phyloP scores from a whole-genome alignment of 2,888 invertebrate species.

The Tenthredo scrophulariae region DNA sequence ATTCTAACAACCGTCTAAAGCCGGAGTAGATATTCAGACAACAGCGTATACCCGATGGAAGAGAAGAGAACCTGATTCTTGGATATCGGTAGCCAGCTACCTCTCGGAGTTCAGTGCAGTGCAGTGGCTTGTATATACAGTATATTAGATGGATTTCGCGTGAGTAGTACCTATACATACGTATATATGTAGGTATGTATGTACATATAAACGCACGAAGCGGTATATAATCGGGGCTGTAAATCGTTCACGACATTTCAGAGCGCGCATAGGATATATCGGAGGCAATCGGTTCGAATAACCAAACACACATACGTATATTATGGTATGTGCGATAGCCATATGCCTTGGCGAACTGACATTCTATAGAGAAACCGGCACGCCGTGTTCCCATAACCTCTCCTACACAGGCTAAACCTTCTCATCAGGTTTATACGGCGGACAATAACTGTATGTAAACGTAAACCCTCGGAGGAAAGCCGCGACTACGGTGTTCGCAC shows the following conservation, averaged over 20 bases:
- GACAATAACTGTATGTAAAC: slow-evolving; percentile 49
- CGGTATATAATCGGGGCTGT: slow-evolving; percentile 1
- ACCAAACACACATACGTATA: not conserved
- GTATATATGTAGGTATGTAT: not conserved
- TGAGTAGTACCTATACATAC: not conserved
- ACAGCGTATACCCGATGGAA: not conserved
- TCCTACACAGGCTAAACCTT: slow-evolving; percentile 45
- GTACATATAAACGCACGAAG: not conserved
- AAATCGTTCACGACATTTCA: slow-evolving; percentile 26
- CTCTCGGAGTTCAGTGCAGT: not conserved
- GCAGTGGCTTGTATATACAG: not conserved
- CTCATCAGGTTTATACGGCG: slow-evolving; percentile 39
- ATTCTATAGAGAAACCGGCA: slow-evolving; percentile 8
- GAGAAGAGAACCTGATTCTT: not conserved
- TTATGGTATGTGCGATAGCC: not conserved
- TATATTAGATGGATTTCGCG: slow-evolving; percentile 2
- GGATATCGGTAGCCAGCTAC: not conserved
- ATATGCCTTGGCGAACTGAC: not conserved
- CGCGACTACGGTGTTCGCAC: slow-evolving; percentile 57
- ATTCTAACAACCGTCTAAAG: not conserved
- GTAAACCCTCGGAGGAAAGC: slow-evolving; percentile 9
- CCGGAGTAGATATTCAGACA: not conserved
- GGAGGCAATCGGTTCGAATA: not conserved
- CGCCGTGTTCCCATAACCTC: slow-evolving; percentile 64
- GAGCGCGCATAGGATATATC: not conserved